Evolutionary conservation across 2,113 vertebrate genomes (phyloP).

Genomic region (Vicugna pacos): DNA sequence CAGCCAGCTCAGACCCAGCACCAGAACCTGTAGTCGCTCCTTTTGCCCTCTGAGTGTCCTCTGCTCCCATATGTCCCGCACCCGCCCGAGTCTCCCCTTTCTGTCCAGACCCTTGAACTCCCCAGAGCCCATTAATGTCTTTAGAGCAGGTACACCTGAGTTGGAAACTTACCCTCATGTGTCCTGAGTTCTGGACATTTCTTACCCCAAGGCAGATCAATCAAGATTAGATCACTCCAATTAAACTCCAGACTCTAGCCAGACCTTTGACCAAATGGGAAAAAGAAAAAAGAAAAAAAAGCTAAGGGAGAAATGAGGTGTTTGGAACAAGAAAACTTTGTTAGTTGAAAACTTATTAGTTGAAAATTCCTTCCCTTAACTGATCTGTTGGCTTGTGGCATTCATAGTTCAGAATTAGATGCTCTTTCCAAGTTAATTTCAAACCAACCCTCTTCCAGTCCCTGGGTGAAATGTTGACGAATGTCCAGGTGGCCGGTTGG

Average conservation of each 20-base stretch:
- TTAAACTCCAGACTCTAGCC: neutral
- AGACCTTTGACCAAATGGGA: neutral
- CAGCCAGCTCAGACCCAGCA: rapidly evolving
- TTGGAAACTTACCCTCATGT: neutral
- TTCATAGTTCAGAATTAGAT: rapidly evolving
- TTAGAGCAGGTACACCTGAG: neutral
- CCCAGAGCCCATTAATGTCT: rapidly evolving
- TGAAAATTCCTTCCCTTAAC: no score
- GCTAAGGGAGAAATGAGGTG: neutral
- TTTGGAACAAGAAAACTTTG: no score
- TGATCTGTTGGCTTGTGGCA: neutral
- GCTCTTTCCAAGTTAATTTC: rapidly evolving
- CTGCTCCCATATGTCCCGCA: rapidly evolving
- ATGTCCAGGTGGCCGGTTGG: rapidly evolving
- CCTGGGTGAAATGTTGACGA: rapidly evolving
- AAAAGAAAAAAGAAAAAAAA: neutral
- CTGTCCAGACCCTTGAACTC: neutral
- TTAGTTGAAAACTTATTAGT: no score
- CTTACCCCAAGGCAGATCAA: neutral
- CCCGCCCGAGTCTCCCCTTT: no score
- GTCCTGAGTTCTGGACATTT: neutral
- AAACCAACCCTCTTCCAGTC: rapidly evolving
- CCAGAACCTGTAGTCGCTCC: rapidly evolving
- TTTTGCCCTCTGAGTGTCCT: rapidly evolving
- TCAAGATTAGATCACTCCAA: neutral